phyloP scores from a whole-genome alignment of 2,797 vertebrate species.

The Austrolebias charrua region DNA sequence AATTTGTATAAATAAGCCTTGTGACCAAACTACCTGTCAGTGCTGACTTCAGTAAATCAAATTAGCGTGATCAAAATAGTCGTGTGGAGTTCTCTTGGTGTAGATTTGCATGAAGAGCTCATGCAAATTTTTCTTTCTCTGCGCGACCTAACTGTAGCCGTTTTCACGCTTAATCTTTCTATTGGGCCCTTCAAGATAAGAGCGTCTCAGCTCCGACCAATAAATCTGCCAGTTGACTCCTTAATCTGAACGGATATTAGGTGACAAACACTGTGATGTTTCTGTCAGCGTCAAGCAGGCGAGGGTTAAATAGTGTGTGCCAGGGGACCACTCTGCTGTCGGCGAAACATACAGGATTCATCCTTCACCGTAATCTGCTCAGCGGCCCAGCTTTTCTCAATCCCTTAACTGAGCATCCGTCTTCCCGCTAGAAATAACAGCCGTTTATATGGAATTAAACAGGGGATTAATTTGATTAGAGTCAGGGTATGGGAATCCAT shows the following conservation, averaged over 20 bases:
- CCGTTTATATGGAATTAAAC: conserved; percentile 83
- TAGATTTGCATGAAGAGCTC: conserved; percentile 66
- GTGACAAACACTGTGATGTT: conserved; percentile 81
- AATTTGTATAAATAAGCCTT: conserved; percentile 60
- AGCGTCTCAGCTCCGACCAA: conserved; percentile 66
- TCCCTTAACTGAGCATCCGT: conserved; percentile 68
- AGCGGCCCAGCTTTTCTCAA: conserved; percentile 71
- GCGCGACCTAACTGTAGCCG: conserved; percentile 50
- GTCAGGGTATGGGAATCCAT: conserved; percentile 81
- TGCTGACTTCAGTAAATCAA: conserved; percentile 18
- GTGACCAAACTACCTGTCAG: conserved; percentile 52
- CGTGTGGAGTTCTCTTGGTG: conserved; percentile 16
- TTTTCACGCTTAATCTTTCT: conserved; percentile 60
- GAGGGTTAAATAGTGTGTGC: conserved; percentile 86
- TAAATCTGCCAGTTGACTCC: conserved; percentile 82
- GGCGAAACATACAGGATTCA: conserved; percentile 66
- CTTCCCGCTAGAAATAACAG: conserved; percentile 74
- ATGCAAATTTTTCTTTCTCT: conserved; percentile 72
- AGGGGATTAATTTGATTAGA: conserved; percentile 81
- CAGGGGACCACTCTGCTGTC: conserved; percentile 79
- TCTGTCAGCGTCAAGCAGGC: conserved; percentile 83
- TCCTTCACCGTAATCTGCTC: conserved; percentile 78
- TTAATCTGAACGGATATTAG: conserved; percentile 88
- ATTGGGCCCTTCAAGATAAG: conserved; percentile 78
- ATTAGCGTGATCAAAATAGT: conserved; percentile 10